Conservation (phyloP, 2,888 invertebrate genomes). For the Neoaliturus tenellus region DNA sequence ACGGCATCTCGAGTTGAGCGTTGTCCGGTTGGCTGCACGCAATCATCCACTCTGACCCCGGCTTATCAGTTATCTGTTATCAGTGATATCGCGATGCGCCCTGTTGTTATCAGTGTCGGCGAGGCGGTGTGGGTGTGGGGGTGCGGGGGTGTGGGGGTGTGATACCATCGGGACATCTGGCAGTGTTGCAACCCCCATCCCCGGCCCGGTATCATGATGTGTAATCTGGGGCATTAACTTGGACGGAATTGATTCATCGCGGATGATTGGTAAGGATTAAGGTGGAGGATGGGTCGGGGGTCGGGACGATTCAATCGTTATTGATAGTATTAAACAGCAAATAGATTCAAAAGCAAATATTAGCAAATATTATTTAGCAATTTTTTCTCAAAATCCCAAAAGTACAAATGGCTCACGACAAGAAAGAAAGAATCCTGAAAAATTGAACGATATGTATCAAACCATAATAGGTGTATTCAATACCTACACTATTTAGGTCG, state of each 20-base stretch:
- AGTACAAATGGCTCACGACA: no score
- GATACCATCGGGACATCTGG: conserved; percentile 4
- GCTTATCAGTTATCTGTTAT: background rate
- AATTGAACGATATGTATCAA: no score
- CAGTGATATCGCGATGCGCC: no score
- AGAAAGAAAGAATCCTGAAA: no score
- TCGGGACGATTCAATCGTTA: no score
- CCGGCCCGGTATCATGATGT: background rate
- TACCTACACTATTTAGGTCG: no score
- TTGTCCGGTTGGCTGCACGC: background rate
- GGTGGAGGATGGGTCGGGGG: no score
- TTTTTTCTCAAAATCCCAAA: no score
- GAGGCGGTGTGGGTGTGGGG: background rate
- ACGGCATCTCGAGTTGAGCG: background rate
- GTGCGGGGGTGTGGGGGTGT: background rate
- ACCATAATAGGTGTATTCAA: no score
- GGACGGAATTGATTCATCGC: background rate
- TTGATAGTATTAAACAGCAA: no score
- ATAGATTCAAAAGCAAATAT: no score
- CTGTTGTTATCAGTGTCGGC: background rate
- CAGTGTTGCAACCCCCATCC: background rate
- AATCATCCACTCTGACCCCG: conserved; percentile 4
- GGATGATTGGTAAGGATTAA: background rate
- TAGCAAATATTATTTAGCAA: no score
- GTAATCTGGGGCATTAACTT: background rate